A percentile compares a stretch with the other conserved stretches of the same genome.
Conservation (phyloP, 2,113 vertebrate genomes). For the Ictalurus punctatus region DNA sequence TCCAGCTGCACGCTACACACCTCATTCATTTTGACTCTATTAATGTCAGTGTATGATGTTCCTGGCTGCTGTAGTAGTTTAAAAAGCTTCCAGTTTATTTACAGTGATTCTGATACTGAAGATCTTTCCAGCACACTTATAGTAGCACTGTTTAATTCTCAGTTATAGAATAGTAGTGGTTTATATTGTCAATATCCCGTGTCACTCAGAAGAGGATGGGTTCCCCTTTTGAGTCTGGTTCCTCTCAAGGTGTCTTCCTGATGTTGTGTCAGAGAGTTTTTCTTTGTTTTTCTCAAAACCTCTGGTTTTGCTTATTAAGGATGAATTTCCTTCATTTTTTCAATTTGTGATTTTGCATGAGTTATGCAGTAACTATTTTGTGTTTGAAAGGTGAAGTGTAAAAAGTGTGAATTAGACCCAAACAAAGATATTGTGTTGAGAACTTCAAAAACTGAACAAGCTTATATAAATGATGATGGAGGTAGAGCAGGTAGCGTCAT, state of each 20-base stretch:
- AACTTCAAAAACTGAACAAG: neutral
- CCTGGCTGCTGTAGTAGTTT: neutral
- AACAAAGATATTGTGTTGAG: neutral
- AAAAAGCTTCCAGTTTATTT: slow-evolving; percentile 4
- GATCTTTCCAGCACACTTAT: neutral
- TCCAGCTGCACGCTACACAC: neutral
- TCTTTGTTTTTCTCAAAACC: neutral
- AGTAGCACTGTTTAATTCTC: neutral
- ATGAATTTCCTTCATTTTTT: neutral
- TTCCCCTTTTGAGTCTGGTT: neutral
- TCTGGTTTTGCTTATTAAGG: neutral
- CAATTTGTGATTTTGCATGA: neutral
- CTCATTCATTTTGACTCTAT: neutral
- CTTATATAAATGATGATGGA: neutral
- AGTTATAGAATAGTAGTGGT: neutral
- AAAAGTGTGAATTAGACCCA: neutral
- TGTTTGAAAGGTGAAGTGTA: neutral
- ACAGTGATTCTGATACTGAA: neutral
- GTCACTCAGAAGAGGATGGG: neutral
- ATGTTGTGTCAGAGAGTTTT: neutral
- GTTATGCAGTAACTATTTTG: neutral
- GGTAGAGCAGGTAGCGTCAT: neutral
- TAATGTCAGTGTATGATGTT: neutral
- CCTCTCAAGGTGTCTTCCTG: neutral
- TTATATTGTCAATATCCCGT: neutral